Base-by-base conservation (phyloP, 2,113 vertebrate species). In the Archilochus colubris region DNA sequence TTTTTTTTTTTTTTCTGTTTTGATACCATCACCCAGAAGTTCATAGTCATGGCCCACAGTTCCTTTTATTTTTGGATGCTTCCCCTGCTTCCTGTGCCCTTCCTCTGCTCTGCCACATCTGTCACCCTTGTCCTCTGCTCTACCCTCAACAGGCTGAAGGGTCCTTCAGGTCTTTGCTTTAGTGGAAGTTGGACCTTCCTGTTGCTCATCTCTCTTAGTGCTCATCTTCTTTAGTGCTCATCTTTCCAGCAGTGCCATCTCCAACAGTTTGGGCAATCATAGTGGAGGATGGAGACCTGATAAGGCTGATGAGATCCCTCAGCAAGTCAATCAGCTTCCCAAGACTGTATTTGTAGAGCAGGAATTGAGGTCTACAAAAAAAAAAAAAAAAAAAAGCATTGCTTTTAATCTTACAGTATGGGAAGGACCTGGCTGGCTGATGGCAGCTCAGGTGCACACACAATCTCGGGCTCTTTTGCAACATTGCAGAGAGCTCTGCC, bases 341-440 rank as follows among this genome's bases (percentile, higher is more conserved):
- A 59, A 63, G 46, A 30, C 16, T 19, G 7, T 5, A 3, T 53
- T 31, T 68, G 31, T 5, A 17, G 62, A 33, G 17, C 6, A 4
- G 6, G 16, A 8, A 13, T 9, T 19, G 23, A 36, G 48, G 27
- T 53, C 30, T 46, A 20, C 20, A 40, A 7, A 7, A 51, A 68
- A 55, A 18, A 10, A 10, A 33, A 33, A 6, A 33, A 20, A 0
- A 2, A 6, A 33, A 20, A 0, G 3, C 40, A 8, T 38, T 5
- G 0, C 50, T 78, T 46, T 5, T 4, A 25, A 4, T 28, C 63
- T 70, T 31, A 12, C 30, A 19, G 8, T 20, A 61, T 30, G 31
- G 46, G 53, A 48, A 63, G 10, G 69, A 9, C 22, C 33, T 51
- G 25, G 4, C 3, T n/a, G 44, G 6, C 23, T 2, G 18, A 12